Base-by-base conservation (phyloP, 2,888 invertebrate species). In the Belgica antarctica region DNA sequence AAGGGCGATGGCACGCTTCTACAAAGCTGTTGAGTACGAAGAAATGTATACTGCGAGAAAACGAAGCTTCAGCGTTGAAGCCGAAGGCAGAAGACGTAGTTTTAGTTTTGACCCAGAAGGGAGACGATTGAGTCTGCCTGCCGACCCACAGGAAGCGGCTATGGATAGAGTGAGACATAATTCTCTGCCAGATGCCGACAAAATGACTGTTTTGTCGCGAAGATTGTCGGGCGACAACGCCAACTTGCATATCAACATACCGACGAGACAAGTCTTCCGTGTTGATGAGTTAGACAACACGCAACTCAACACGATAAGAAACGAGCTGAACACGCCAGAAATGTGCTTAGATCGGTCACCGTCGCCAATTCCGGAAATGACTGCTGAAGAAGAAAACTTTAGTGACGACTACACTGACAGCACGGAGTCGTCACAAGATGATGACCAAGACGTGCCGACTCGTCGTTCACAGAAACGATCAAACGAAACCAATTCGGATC, bases 1-100 rank as follows among this genome's bases (percentile, higher is more conserved):
- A 77, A 84, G 87, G 57, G 89, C 90, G 10, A 90, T 92, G 89
- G 89, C 88, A 7, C 83, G 92, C 41, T 89, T 92, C 77, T 90
- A 90, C 76, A 86, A 88, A 77, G 91, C 89, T 8, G 86, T 89
- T 1, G 88, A 87, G 70, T 83, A 88, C 74, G 89, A 91, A 77
- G 88, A 92, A 77, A 85, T 86, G 19, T 86, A 87, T 75, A 81
- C 78, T 59, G 76, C 74, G 74, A 75, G 77, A 36, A 75, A 80
- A 72, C 66, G 78, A 52, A 74, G 78, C 75, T 70, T 71, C 73
- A 72, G 76, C 75, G 1, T 72, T 73, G 57, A 74, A 15, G 34
- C 52, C 8, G 62, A 59, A 19, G 12, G 34, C 25, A 7, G 22
- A 8, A 72, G 72, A 74, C 71, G 46, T 73, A 71, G 70, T 31